Base-by-base conservation (phyloP, 1,140 invertebrate species). In the Camponotus vicinus region DNA sequence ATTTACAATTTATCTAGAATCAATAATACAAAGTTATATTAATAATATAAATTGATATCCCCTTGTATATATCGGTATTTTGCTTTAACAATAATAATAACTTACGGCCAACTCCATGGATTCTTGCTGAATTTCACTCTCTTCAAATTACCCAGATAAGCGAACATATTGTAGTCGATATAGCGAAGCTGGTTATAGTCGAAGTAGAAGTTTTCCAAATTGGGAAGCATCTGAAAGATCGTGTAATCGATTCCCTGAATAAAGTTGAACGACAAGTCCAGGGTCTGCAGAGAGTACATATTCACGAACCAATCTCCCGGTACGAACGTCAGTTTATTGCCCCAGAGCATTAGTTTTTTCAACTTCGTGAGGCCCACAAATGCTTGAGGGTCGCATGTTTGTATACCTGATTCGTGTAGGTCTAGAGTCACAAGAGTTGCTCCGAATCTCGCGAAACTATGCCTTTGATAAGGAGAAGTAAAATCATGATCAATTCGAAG, bases 201-300 rank as follows among this genome's bases (percentile, higher is more conserved):
- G 27, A 94, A 89, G 55, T 91, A 93, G 21, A 94, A 92, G 11
- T 86, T 85, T 27, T 93, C 87, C 49, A 94, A 76, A 49, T 91
- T 92, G 15, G 89, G 90, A 32, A 94, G 61, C 73, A 86, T 69
- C 13, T 73, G 66, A 34, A 90, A 94, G 7, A 92, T 71, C 1
- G 15, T 32, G 45, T 90, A 89, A 11, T 94, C 90, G 40, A 94
- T 92, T 4, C 78, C 83, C 63, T 86, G 49, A 57, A 94, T 93
- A 1, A 34, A 13, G 76, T 94, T 94, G 76, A 94, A 94, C 2
- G 94, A 94, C 0, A 94, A 4, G 61, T 94, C 94, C 3, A 94
- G 83, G 15, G 89, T 86, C 32, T 88, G 86, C 40, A 94, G 80
- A 11, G 90, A 93, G 9, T 78, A 57, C 18, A 91, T 61, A 83